Evolutionary conservation across 2,797 vertebrate genomes (phyloP).

Genomic region (Lagocephalus sceleratus): DNA sequence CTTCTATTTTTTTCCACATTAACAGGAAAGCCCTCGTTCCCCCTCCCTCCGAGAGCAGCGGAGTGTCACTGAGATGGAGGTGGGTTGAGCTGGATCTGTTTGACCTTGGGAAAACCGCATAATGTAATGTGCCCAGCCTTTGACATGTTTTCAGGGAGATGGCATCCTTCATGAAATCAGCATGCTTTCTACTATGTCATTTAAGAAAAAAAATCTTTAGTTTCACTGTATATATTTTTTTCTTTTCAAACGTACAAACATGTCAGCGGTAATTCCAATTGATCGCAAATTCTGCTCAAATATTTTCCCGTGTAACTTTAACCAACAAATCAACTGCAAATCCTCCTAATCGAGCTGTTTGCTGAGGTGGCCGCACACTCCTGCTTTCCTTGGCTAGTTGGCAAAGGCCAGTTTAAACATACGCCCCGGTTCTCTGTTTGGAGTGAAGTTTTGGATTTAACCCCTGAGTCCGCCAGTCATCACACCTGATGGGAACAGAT

Average conservation of each 20-base stretch:
- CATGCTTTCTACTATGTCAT: slow-evolving; percentile 1
- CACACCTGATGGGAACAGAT: slow-evolving; percentile 63
- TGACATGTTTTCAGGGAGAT: slow-evolving; percentile 44
- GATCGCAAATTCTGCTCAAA: slow-evolving; percentile 70
- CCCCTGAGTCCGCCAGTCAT: slow-evolving; percentile 44
- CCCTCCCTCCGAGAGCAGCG: slow-evolving; percentile 43
- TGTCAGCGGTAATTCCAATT: slow-evolving; percentile 72
- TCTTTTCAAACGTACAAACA: slow-evolving; percentile 59
- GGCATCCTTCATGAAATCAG: slow-evolving; percentile 28
- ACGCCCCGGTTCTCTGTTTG: slow-evolving; percentile 56
- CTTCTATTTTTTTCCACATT: slow-evolving; percentile 57
- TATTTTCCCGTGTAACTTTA: slow-evolving; percentile 76
- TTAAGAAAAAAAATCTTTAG: slow-evolving; percentile 36
- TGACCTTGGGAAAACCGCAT: slow-evolving; percentile 71
- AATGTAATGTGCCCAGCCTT: slow-evolving; percentile 36
- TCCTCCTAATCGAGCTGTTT: slow-evolving; percentile 71
- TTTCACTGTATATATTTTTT: slow-evolving; percentile 31
- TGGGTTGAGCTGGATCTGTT: slow-evolving; percentile 40
- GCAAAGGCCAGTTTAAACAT: slow-evolving; percentile 63
- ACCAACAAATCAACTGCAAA: slow-evolving; percentile 70
- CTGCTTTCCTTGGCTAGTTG: slow-evolving; percentile 68
- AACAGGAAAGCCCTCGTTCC: slow-evolving; percentile 63
- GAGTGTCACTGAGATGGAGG: slow-evolving; percentile 41
- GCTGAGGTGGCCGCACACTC: slow-evolving; percentile 67
- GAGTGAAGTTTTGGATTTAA: slow-evolving; percentile 58